Conservation (phyloP, 2,113 vertebrate species). For the Gobio gobio region DNA sequence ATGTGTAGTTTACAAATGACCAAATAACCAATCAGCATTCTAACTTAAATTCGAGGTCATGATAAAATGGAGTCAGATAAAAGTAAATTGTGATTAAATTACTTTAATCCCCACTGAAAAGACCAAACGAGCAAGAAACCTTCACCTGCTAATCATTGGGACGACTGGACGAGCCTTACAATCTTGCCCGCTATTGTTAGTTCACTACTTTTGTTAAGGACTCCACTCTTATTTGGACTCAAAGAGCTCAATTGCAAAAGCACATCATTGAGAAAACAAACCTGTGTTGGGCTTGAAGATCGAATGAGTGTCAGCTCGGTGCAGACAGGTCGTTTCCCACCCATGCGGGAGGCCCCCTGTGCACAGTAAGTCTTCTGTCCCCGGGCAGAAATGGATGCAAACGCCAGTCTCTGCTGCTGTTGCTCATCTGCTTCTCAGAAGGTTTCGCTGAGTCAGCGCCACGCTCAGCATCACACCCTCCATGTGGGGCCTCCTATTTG, state of each 20-base stretch:
- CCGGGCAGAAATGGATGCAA: constrained; percentile 59
- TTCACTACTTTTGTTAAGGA: neutral
- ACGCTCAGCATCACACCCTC: constrained; percentile 22
- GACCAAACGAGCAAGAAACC: too few species aligned
- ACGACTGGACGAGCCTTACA: too few species aligned
- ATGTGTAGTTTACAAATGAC: too few species aligned
- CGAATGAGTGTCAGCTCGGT: constrained; percentile 53
- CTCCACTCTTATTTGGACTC: constrained; percentile 27
- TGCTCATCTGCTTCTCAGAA: constrained; percentile 66
- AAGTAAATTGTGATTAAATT: too few species aligned
- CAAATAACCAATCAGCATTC: too few species aligned
- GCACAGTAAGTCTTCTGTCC: constrained; percentile 62
- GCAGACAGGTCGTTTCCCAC: constrained; percentile 62
- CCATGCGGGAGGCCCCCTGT: constrained; percentile 45
- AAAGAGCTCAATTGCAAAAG: constrained; percentile 32
- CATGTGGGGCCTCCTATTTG: neutral
- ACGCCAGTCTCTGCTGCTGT: constrained; percentile 47
- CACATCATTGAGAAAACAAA: constrained; percentile 11
- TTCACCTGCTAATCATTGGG: too few species aligned
- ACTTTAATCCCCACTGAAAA: too few species aligned
- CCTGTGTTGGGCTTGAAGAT: constrained; percentile 56
- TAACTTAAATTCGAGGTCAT: too few species aligned
- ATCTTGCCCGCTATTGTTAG: neutral
- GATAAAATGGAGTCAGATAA: too few species aligned
- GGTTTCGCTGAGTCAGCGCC: constrained; percentile 66